Evolutionary conservation across 2,113 vertebrate species (phyloP).

Genomic region (Megatriorchis doriae): DNA sequence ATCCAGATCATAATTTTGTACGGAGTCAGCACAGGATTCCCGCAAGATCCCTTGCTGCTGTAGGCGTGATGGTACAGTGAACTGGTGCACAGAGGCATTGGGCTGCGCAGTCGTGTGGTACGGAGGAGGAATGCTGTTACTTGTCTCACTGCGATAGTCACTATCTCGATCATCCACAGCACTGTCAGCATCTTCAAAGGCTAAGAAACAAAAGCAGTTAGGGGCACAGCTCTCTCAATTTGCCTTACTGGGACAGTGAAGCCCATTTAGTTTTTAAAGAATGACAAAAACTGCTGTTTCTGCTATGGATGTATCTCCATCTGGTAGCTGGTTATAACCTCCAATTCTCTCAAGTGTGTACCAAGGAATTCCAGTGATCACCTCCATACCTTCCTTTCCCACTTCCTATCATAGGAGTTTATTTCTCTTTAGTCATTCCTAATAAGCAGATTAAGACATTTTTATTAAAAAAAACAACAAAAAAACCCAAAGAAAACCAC

Average conservation of each 20-base stretch:
- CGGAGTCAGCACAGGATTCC: conserved; percentile 81
- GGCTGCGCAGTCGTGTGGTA: conserved; percentile 90
- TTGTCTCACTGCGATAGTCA: conserved; percentile 96
- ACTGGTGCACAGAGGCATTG: conserved; percentile 92
- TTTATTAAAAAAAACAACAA: background rate
- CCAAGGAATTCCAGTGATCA: background rate
- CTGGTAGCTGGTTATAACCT: background rate
- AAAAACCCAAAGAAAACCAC: background rate
- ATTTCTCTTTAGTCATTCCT: background rate
- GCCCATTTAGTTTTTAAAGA: background rate
- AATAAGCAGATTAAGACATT: background rate
- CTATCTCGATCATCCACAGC: conserved; percentile 94
- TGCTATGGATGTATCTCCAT: background rate
- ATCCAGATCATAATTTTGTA: conserved; percentile 85
- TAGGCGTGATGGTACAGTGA: conserved; percentile 75
- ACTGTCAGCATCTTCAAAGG: conserved; percentile 92
- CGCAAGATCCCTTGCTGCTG: conserved; percentile 75
- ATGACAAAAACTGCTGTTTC: background rate
- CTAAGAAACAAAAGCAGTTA: conserved; percentile 69
- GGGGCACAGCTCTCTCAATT: background rate
- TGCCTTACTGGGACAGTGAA: background rate
- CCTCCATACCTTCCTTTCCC: background rate
- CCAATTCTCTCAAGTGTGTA: background rate
- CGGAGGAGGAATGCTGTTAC: conserved; percentile 87
- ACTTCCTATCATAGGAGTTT: background rate